phyloP scores from a whole-genome alignment of 2,888 invertebrate genomes.

The Osmoderma eremita region DNA sequence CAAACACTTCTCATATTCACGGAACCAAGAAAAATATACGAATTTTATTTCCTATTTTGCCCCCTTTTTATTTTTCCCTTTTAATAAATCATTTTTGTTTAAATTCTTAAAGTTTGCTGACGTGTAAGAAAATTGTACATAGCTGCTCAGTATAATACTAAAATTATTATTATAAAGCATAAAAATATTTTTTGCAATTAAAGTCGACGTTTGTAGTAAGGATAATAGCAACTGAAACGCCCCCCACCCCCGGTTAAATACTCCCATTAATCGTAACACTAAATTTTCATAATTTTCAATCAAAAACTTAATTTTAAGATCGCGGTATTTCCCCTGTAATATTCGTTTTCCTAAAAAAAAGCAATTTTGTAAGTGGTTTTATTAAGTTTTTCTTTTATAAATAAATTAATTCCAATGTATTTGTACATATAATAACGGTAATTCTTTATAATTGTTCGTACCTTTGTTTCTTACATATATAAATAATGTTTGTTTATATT shows the following conservation, averaged over 20 bases:
- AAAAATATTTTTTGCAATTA: no score
- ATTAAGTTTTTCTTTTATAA: not conserved
- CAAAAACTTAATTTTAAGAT: not conserved
- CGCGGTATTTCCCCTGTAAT: not conserved
- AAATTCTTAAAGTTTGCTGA: constrained; percentile 15
- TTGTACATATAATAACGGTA: no score
- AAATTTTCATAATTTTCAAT: not conserved
- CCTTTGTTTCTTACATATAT: not conserved
- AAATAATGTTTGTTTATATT: constrained; percentile 6
- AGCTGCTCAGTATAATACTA: constrained; percentile 30
- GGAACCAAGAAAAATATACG: not conserved
- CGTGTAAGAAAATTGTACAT: constrained; percentile 30
- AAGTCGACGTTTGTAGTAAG: not conserved
- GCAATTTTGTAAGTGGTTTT: not conserved
- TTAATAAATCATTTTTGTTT: no score
- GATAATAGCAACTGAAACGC: no score
- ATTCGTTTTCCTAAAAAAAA: not conserved
- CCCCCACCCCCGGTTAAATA: no score
- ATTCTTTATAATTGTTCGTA: no score
- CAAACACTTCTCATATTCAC: constrained; percentile 16
- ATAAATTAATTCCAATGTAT: constrained; percentile 31
- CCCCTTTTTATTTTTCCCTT: not conserved
- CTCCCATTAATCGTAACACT: no score
- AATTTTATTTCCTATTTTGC: not conserved
- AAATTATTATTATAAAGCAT: no score